Evolutionary conservation across 1,140 invertebrate genomes (phyloP).

Genomic region (Uloborus diversus): DNA sequence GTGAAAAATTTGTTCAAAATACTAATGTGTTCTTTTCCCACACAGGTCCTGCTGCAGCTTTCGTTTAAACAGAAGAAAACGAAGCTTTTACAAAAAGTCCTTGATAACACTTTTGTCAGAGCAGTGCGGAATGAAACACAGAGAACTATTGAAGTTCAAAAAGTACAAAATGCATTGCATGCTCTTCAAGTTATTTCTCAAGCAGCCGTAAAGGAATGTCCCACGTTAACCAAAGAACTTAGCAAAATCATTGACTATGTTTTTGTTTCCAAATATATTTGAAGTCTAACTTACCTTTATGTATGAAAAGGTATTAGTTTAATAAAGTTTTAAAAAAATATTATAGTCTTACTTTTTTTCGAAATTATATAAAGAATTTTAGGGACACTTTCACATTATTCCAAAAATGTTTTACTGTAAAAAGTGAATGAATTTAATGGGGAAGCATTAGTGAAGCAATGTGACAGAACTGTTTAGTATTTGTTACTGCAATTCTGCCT

Average conservation of each 20-base stretch:
- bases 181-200: conserved; percentile 18
- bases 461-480: no score
- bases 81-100: conserved; percentile 22
- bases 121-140: conserved; percentile 28
- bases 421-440: no score
- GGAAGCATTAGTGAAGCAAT: no score
- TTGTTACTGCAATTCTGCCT: no score
- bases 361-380: background rate
- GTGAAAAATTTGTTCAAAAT: background rate
- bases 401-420: background rate
- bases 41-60: conserved; percentile 21
- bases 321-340: background rate
- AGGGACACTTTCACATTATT: background rate
- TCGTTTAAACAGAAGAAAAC: conserved; percentile 40
- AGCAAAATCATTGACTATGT: conserved; percentile 40
- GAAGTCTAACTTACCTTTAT: background rate
- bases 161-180: background rate
- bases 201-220: conserved; percentile 6
- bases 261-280: conserved; percentile 24
- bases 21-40: background rate
- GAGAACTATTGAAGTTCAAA: conserved; percentile 26
- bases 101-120: conserved; percentile 25
- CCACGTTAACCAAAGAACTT: background rate
- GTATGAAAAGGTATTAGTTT: background rate
- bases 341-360: background rate